Evolutionary conservation across 2,797 vertebrate species (phyloP).

Genomic region (Notolabrus celidotus): DNA sequence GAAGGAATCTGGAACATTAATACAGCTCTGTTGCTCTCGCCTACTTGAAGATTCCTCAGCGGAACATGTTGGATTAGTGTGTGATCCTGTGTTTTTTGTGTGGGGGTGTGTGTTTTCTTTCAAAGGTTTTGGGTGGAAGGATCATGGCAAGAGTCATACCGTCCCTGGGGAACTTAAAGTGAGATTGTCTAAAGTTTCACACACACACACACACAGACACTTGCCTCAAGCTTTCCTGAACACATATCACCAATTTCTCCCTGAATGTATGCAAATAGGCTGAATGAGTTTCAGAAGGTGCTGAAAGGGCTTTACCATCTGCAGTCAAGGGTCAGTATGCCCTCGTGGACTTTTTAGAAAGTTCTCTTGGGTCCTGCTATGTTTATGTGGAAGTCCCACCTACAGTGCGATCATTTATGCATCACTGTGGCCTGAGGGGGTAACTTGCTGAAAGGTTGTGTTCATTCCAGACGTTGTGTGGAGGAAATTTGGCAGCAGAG

Average conservation of each 20-base stretch:
- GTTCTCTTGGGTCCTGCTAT: conserved; percentile 28
- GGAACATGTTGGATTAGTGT: conserved; percentile 49
- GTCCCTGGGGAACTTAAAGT: conserved; percentile 57
- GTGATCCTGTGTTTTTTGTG: conserved; percentile 28
- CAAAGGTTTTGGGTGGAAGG: conserved; percentile 44
- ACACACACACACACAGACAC: conserved; percentile 33
- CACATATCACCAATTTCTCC: conserved; percentile 28
- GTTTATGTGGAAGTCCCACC: conserved; percentile 64
- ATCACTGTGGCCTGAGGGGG: conserved; percentile 41
- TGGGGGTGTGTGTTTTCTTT: conserved; percentile 60
- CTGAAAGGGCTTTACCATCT: conserved; percentile 63
- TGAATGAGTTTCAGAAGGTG: conserved; percentile 66
- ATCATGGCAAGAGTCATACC: conserved; percentile 49
- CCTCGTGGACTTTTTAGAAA: conserved; percentile 32
- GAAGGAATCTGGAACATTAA: conserved; percentile 58
- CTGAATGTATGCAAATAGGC: conserved; percentile 48
- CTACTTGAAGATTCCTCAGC: conserved; percentile 46
- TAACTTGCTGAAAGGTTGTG: conserved; percentile 58
- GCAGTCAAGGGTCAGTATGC: conserved; percentile 58
- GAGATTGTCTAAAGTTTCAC: conserved; percentile 53
- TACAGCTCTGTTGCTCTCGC: conserved; percentile 39
- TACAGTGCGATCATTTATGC: conserved; percentile 47
- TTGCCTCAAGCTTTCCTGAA: conserved; percentile 53
- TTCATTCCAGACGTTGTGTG: conserved; percentile 57
- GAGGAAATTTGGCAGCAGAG: conserved; percentile 46